Percentiles rank a stretch among this genome's conserved stretches.
phyloP scores from a whole-genome alignment of 2,888 invertebrate genomes.

The Napeogenes inachia region DNA sequence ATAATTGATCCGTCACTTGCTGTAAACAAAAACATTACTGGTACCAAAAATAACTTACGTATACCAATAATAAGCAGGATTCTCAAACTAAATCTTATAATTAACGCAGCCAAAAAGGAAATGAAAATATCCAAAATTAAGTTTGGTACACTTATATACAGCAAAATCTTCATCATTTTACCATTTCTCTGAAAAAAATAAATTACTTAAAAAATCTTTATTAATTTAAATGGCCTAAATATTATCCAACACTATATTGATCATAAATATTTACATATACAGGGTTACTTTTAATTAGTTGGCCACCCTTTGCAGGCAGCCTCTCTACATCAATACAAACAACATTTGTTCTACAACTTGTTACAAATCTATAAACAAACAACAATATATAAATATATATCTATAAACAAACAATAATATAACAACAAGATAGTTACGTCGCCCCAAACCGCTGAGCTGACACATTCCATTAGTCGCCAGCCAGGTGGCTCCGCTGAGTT shows the following conservation, averaged over 20 bases:
- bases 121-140: conserved; percentile 19
- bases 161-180: conserved; percentile 15
- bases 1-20: background rate
- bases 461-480: too few relatives aligned
- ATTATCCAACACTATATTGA: background rate
- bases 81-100: conserved; percentile 7
- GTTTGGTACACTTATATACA: conserved; percentile 19
- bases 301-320: too few relatives aligned
- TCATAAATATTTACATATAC: too few relatives aligned
- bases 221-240: background rate
- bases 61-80: conserved; percentile 12
- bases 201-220: background rate
- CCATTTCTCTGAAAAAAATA: conserved; percentile 17
- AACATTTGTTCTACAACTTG: too few relatives aligned
- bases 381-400: too few relatives aligned
- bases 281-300: too few relatives aligned
- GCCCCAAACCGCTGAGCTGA: too few relatives aligned
- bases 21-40: background rate
- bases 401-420: too few relatives aligned
- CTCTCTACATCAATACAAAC: too few relatives aligned
- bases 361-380: too few relatives aligned
- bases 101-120: conserved; percentile 7
- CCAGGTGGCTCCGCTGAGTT: too few relatives aligned
- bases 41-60: conserved; percentile 13
- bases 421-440: too few relatives aligned